These are phyloP conservation scores for Hafferia zeledoni DNA, from an alignment of 2,797 vertebrate genomes.

Conservation along the genomic window DNA sequence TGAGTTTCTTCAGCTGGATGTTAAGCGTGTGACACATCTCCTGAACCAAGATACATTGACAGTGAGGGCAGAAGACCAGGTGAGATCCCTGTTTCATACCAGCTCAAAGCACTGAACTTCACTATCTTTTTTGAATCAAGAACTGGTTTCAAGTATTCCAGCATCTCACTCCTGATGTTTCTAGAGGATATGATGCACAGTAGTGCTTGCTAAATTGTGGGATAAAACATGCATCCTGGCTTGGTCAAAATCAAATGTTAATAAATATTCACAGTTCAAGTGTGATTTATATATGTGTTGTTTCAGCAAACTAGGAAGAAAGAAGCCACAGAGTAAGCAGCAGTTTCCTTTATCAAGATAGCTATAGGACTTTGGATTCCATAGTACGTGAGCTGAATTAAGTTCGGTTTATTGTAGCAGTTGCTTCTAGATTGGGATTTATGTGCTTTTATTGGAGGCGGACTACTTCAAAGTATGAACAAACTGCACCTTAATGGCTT, in stretches of 20 bases:
- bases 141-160: background rate
- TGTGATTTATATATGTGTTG: background rate
- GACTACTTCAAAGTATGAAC: background rate
- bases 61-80: conserved; percentile 96
- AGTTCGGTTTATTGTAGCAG: background rate
- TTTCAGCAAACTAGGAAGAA: background rate
- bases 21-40: conserved; percentile 90
- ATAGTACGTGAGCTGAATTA: background rate
- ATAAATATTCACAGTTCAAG: background rate
- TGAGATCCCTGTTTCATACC: conserved; percentile 42
- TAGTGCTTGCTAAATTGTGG: background rate
- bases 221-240: background rate
- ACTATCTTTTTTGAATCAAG: background rate
- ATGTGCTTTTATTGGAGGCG: background rate
- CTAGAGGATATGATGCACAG: background rate
- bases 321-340: background rate
- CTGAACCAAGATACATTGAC: conserved; percentile 95
- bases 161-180: background rate
- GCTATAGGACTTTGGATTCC: background rate
- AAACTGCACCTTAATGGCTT: background rate
- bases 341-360: background rate
- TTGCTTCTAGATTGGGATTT: background rate
- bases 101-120: background rate
- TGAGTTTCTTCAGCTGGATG: conserved; percentile 95
- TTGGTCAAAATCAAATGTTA: background rate